Evolutionary conservation across 2,113 vertebrate genomes (phyloP).

Genomic region (Calonectris borealis): DNA sequence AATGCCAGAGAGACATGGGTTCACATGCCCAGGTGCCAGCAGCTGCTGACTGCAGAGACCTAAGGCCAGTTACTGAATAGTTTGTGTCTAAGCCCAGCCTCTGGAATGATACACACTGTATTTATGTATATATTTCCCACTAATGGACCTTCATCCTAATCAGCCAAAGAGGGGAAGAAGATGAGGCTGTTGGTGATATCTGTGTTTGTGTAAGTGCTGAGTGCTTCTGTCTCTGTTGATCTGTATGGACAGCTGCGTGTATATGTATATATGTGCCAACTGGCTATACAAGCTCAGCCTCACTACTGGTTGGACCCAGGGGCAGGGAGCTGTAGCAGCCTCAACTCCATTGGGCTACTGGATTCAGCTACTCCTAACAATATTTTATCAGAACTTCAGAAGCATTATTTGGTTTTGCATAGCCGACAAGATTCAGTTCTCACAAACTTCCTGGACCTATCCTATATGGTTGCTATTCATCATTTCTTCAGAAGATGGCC

Average conservation of each 20-base stretch:
- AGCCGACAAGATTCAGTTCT: background rate
- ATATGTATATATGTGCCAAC: background rate
- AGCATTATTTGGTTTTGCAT: background rate
- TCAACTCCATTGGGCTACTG: background rate
- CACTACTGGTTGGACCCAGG: background rate
- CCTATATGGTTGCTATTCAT: background rate
- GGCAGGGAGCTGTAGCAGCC: background rate
- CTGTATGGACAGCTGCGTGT: background rate
- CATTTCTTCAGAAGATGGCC: background rate
- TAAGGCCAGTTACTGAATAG: background rate
- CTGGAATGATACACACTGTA: background rate
- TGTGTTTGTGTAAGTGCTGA: background rate
- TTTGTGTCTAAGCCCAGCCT: background rate
- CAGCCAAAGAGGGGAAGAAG: background rate
- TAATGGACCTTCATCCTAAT: background rate
- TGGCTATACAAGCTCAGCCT: background rate
- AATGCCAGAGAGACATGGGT: background rate
- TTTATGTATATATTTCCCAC: background rate
- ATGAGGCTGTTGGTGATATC: background rate
- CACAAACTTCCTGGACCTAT: background rate
- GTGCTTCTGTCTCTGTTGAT: background rate
- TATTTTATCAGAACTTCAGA: background rate
- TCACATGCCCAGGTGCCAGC: background rate
- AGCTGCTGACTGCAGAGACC: background rate
- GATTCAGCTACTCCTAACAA: background rate